Evolutionary conservation across 2,888 invertebrate genomes (phyloP).

Genomic region (Epirrita christyi): DNA sequence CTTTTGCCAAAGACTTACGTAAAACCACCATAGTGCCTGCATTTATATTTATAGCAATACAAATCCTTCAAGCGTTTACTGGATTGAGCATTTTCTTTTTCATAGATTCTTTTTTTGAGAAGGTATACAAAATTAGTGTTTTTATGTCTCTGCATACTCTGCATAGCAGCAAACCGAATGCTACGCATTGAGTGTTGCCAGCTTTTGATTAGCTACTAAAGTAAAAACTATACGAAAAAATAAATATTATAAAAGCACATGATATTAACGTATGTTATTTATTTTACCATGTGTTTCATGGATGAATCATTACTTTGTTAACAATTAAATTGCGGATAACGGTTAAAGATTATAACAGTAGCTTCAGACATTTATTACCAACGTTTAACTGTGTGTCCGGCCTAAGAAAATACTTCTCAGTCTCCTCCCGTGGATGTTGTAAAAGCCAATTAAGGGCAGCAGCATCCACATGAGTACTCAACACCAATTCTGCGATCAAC

Average conservation of each 20-base stretch:
- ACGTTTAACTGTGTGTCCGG: too few species aligned
- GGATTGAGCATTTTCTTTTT: background rate
- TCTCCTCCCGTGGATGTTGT: too few species aligned
- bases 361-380: too few species aligned
- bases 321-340: too few species aligned
- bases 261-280: too few species aligned
- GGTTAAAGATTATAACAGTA: too few species aligned
- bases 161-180: conserved; percentile 73
- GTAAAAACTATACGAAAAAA: conserved; percentile 21
- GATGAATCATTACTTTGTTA: too few species aligned
- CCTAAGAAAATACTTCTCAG: too few species aligned
- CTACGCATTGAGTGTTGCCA: conserved; percentile 58
- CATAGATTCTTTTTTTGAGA: conserved; percentile 27
- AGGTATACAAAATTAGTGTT: conserved; percentile 30
- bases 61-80: background rate
- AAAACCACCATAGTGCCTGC: conserved; percentile 19
- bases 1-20: conserved; percentile 12
- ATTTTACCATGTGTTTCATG: too few species aligned
- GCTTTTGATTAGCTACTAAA: conserved; percentile 18
- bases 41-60: background rate
- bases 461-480: too few species aligned
- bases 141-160: conserved; percentile 72
- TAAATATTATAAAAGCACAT: conserved; percentile 17
- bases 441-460: too few species aligned
- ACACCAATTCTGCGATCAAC: too few species aligned